These are phyloP conservation scores for Campoletis raptor DNA, from an alignment of 2,888 invertebrate species.

Conservation along the genomic window DNA sequence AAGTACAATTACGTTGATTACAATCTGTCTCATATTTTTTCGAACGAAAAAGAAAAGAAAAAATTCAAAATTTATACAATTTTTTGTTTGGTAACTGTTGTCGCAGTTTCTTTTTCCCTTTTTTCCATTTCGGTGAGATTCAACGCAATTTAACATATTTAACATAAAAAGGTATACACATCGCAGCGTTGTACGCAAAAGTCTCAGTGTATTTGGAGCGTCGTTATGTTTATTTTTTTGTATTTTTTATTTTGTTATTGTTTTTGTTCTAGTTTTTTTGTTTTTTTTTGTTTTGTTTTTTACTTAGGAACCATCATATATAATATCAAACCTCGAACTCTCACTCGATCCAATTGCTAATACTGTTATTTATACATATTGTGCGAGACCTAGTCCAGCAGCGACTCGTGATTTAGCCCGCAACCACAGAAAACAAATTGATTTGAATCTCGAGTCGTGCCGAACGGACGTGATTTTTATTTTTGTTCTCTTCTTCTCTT, in stretches of 20 bases:
- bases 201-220: conserved; percentile 35
- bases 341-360: conserved; percentile 68
- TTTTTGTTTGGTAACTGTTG: conserved; percentile 48
- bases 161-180: conserved; percentile 53
- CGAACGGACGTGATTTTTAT: conserved; percentile 32
- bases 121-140: conserved; percentile 26
- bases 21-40: conserved; percentile 17
- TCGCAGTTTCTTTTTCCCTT: conserved; percentile 29
- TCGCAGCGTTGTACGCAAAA: conserved; percentile 57
- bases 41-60: conserved; percentile 7
- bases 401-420: conserved; percentile 29
- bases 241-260: neutral
- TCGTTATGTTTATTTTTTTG: conserved; percentile 26
- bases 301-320: conserved; percentile 69
- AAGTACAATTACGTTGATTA: conserved; percentile 58
- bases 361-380: conserved; percentile 68
- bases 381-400: conserved; percentile 59
- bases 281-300: conserved; percentile 32
- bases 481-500: conserved; percentile 16
- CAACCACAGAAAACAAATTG: conserved; percentile 11
- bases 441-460: conserved; percentile 34
- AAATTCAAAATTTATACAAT: conserved; percentile 49
- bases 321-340: conserved; percentile 68
- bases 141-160: conserved; percentile 26
- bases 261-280: neutral